Evolutionary conservation across 2,113 vertebrate genomes (phyloP).

Genomic region (Apodemus sylvaticus): DNA sequence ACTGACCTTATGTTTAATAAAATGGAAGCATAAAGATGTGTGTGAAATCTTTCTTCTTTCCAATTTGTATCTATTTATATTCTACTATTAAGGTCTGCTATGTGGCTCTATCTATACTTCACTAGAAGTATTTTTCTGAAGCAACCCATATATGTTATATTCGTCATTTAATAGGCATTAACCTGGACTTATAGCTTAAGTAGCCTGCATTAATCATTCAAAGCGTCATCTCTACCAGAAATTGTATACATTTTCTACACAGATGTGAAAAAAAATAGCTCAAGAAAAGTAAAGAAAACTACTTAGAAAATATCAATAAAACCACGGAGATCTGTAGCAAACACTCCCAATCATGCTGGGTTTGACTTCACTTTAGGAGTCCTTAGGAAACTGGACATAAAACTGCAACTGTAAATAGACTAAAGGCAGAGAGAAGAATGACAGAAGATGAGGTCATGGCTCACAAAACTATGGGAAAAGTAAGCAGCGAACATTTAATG

Average conservation of each 20-base stretch:
- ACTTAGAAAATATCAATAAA: not conserved
- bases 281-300: not conserved
- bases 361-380: not conserved
- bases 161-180: not conserved
- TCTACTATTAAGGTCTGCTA: not conserved
- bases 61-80: not conserved
- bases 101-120: not conserved
- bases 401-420: not conserved
- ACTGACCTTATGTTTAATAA: not conserved
- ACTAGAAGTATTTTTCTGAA: not conserved
- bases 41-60: not conserved
- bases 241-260: not conserved
- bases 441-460: not conserved
- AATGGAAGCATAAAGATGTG: not conserved
- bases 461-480: not conserved
- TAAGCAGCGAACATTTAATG: not conserved
- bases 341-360: not conserved
- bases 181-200: not conserved
- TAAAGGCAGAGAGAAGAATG: not conserved
- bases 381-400: not conserved
- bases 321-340: not conserved
- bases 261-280: not conserved
- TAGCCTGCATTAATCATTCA: not conserved
- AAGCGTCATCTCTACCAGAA: not conserved
- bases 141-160: not conserved